Evolutionary conservation across 1,140 invertebrate species (phyloP).

Genomic region (Drosophila obscura): DNA sequence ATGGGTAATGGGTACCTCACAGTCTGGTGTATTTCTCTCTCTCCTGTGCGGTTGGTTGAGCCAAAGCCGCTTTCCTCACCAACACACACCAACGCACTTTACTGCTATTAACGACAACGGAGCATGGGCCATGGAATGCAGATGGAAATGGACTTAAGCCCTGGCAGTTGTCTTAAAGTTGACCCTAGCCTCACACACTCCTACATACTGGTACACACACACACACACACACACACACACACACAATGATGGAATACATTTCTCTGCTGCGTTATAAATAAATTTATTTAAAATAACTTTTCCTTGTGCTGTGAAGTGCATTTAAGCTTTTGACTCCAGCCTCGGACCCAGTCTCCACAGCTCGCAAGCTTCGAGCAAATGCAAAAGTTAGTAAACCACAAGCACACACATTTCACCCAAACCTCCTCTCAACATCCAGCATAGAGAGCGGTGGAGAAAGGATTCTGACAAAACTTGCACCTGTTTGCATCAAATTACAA

Average conservation of each 20-base stretch:
- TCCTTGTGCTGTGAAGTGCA: constrained; percentile 62
- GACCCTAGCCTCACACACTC: constrained; percentile 25
- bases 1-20: neutral
- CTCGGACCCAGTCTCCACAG: constrained; percentile 7
- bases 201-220: neutral
- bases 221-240: constrained; percentile 5
- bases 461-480: constrained; percentile 62
- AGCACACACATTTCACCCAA: constrained; percentile 8
- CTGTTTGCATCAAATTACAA: constrained; percentile 74
- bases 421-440: neutral
- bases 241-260: constrained; percentile 3
- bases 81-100: constrained; percentile 30
- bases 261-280: constrained; percentile 41
- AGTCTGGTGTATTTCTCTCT: neutral
- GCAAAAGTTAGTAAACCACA: constrained; percentile 63
- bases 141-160: constrained; percentile 56
- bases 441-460: constrained; percentile 6
- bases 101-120: constrained; percentile 27
- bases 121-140: constrained; percentile 16
- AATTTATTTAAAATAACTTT: constrained; percentile 71
- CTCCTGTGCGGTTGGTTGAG: constrained; percentile 14
- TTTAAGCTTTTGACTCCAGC: constrained; percentile 64
- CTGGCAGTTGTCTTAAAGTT: constrained; percentile 59
- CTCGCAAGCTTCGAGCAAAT: constrained; percentile 18
- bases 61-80: constrained; percentile 49